phyloP scores from a whole-genome alignment of 1,140 invertebrate species.

The Alviniconcha marisindica region DNA sequence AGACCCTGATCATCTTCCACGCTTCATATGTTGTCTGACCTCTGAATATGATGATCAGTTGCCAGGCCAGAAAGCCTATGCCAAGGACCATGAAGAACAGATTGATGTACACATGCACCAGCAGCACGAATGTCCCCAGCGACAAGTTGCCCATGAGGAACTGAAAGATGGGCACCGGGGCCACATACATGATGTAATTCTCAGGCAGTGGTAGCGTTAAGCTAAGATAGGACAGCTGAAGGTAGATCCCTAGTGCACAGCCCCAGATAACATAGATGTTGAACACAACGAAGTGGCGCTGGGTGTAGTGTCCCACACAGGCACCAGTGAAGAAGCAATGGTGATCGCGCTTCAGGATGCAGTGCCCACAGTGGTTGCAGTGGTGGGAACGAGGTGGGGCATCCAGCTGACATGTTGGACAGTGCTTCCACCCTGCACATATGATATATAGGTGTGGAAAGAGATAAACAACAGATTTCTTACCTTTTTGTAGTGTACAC shows the following conservation, averaged over 20 bases:
- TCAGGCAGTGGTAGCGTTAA: constrained; percentile 38
- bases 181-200: constrained; percentile 53
- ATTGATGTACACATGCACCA: constrained; percentile 49
- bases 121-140: constrained; percentile 44
- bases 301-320: constrained; percentile 68
- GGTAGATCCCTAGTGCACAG: constrained; percentile 50
- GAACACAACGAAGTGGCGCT: constrained; percentile 63
- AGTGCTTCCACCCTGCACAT: constrained; percentile 43
- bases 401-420: constrained; percentile 9
- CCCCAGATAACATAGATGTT: constrained; percentile 56
- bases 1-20: constrained; percentile 48
- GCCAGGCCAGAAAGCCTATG: constrained; percentile 50
- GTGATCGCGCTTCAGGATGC: constrained; percentile 71
- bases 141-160: constrained; percentile 55
- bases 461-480: too few species aligned
- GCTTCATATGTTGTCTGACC: constrained; percentile 64
- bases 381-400: constrained; percentile 70
- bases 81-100: constrained; percentile 46
- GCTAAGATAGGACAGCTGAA: constrained; percentile 57
- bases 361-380: constrained; percentile 66
- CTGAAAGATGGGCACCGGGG: constrained; percentile 50
- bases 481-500: background rate
- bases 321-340: constrained; percentile 72
- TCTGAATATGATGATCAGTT: constrained; percentile 51
- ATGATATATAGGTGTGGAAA: background rate